Percentiles rank a stretch among this genome's conserved stretches.
Conservation (phyloP, 2,888 invertebrate species). For the Prenolepis imparis region DNA sequence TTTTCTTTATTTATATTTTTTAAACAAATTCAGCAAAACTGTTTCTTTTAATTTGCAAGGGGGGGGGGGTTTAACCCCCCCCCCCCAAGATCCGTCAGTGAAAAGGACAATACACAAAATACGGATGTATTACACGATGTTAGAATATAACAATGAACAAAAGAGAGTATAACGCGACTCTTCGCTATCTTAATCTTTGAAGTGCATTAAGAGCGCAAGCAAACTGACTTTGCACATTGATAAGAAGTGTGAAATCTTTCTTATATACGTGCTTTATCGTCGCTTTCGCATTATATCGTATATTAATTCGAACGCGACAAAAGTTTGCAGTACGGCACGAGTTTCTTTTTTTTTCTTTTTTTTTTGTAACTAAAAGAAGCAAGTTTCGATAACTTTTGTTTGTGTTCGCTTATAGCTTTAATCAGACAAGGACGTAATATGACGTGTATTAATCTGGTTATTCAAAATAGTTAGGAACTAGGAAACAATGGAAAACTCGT, state of each 20-base stretch:
- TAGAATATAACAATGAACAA: not conserved
- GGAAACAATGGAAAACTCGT: slow-evolving; percentile 62
- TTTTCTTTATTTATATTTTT: too few species aligned
- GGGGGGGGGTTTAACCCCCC: too few species aligned
- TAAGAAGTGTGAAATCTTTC: not conserved
- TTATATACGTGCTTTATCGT: not conserved
- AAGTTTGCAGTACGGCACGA: not conserved
- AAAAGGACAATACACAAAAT: not conserved
- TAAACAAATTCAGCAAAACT: too few species aligned
- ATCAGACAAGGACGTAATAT: slow-evolving; percentile 7
- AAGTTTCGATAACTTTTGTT: not conserved
- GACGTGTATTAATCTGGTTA: slow-evolving; percentile 51
- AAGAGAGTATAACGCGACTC: not conserved
- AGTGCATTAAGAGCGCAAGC: not conserved
- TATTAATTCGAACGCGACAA: not conserved
- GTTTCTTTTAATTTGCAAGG: too few species aligned
- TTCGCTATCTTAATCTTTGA: not conserved
- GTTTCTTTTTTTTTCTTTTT: slow-evolving; percentile 5
- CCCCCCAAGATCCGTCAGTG: too few species aligned
- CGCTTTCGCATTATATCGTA: not conserved
- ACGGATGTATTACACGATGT: not conserved
- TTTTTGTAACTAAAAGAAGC: not conserved
- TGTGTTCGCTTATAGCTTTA: not conserved
- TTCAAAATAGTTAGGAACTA: slow-evolving; percentile 54
- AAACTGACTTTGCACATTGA: not conserved